A percentile compares a stretch with the other conserved stretches of the same genome.
These are phyloP conservation scores for Bos indicus DNA, from an alignment of 2,113 vertebrate species.

Conservation along the genomic window DNA sequence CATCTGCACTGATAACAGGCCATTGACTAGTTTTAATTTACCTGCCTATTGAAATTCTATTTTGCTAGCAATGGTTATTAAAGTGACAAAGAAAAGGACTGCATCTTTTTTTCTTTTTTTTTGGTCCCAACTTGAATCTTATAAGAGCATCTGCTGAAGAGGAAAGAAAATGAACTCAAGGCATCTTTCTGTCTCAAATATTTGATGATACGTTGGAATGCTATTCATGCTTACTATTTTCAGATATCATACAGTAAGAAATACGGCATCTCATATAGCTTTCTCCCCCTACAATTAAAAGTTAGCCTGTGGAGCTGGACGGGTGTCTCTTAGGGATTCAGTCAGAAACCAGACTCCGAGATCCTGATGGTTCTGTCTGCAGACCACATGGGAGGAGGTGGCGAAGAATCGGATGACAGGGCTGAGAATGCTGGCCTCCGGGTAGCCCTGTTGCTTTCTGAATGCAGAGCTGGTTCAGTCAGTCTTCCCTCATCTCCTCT, in stretches of 20 bases:
- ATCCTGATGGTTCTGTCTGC: neutral
- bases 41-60: slow-evolving; percentile 8
- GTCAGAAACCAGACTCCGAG: neutral
- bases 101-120: neutral
- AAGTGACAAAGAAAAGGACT: neutral
- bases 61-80: slow-evolving; percentile 38
- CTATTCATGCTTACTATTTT: neutral
- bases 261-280: neutral
- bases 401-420: neutral
- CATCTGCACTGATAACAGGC: neutral
- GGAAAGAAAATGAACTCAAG: slow-evolving; percentile 18
- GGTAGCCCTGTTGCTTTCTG: neutral
- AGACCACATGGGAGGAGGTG: neutral
- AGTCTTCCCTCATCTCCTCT: neutral
- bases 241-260: neutral
- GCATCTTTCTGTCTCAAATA: slow-evolving; percentile 21
- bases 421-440: neutral
- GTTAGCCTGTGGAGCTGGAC: neutral
- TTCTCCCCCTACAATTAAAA: neutral
- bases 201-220: neutral
- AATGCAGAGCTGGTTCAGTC: neutral
- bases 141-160: neutral
- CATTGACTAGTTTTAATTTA: slow-evolving; percentile 9
- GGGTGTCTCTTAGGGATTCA: neutral
- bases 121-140: neutral